phyloP scores from a whole-genome alignment of 2,888 invertebrate species.

The Augochlorella aurata region DNA sequence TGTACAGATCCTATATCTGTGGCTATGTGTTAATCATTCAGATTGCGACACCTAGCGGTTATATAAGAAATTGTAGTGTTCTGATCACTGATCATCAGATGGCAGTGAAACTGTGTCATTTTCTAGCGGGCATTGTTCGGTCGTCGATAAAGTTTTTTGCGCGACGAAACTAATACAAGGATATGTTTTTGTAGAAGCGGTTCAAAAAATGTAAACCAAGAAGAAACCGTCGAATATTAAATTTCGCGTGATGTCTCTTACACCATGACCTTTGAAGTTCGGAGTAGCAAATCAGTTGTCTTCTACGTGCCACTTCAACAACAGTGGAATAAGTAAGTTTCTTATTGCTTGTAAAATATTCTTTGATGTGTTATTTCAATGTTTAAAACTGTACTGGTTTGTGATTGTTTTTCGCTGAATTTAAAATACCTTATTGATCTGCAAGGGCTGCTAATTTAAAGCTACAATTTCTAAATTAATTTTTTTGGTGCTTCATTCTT shows the following conservation, averaged over 20 bases:
- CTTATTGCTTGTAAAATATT: not conserved
- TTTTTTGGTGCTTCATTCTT: not conserved
- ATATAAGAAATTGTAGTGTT: not conserved
- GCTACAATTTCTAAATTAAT: not conserved
- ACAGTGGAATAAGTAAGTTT: conserved; percentile 20
- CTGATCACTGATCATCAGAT: not conserved
- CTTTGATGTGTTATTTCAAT: not conserved
- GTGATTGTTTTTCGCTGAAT: not conserved
- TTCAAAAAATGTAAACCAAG: not conserved
- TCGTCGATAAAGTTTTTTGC: conserved; percentile 43
- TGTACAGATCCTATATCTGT: not conserved
- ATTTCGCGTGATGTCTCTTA: not conserved
- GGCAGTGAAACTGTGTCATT: not conserved
- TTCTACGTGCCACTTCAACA: not conserved
- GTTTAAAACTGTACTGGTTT: not conserved
- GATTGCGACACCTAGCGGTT: not conserved
- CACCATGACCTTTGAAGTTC: not conserved
- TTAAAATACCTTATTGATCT: not conserved
- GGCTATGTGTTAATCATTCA: not conserved
- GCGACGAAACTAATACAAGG: not conserved
- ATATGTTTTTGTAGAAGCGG: not conserved
- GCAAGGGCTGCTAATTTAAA: not conserved
- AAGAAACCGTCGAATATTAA: not conserved
- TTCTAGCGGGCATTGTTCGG: not conserved
- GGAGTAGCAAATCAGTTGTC: not conserved